phyloP scores from a whole-genome alignment of 2,797 vertebrate genomes.

The Peromyscus eremicus region DNA sequence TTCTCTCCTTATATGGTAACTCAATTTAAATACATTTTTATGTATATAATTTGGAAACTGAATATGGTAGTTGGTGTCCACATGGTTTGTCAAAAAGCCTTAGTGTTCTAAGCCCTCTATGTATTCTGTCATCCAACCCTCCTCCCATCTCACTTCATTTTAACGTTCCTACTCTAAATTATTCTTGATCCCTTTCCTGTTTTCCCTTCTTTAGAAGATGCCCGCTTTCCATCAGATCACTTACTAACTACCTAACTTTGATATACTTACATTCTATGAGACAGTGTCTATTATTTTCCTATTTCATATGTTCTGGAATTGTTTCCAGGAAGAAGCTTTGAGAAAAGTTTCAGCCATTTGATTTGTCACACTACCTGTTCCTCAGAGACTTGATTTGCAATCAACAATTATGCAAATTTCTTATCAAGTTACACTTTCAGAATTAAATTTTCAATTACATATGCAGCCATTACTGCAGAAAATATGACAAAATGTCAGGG shows the following conservation, averaged over 20 bases:
- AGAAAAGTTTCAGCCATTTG: constrained; percentile 39
- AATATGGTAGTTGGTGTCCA: neutral
- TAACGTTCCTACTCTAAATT: neutral
- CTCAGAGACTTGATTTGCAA: constrained; percentile 74
- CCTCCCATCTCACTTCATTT: neutral
- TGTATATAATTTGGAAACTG: neutral
- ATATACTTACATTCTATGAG: neutral
- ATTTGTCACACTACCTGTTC: constrained; percentile 31
- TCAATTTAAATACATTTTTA: neutral
- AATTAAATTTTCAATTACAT: constrained; percentile 73
- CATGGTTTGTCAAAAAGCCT: neutral
- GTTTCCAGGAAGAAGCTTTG: neutral
- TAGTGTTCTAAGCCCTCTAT: neutral
- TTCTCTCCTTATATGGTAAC: neutral
- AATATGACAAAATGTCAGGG: constrained; percentile 74
- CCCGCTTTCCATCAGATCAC: neutral
- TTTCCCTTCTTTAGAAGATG: neutral
- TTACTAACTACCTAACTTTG: neutral
- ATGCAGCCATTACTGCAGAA: constrained; percentile 59
- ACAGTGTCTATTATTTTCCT: neutral
- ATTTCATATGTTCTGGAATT: neutral
- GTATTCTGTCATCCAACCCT: neutral
- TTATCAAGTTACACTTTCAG: constrained; percentile 73
- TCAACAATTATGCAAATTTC: constrained; percentile 77
- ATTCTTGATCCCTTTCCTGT: neutral